Evolutionary conservation across 2,797 vertebrate species (phyloP), one percentile per base, ranked within the genome.

Genomic region (Syndactyla subalaris): DNA sequence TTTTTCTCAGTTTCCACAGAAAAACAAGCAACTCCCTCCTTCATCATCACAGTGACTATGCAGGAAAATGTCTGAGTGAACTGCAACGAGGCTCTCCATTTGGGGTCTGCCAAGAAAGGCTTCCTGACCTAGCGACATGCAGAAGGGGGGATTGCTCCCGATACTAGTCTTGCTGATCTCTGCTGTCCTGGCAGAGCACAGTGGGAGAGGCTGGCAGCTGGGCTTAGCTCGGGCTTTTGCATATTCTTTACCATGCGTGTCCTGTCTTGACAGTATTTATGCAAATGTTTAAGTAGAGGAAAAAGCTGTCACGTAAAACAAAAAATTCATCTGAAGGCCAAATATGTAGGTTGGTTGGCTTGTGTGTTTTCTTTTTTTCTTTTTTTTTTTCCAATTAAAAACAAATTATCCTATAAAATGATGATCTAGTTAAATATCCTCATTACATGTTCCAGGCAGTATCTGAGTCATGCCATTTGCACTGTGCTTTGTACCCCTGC

Each of bases 301-400:
- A 93, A 88, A 96, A 92, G 93, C 88, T 94, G 95, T 95, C 95
- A 93, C 5, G 2, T 92, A 96, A 92, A 96, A 84, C 87, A 91
- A 94, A 92, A 96, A 95, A 94, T 30, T 88, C 72, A 71, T 92
- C 78, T 19, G 22, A 95, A 87, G 93, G 94, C 97, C 94, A 97
- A 95, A 66, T 93, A 94, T 93, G 94, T 95, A 96, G 93, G 94
- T 78, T 96, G 94, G 79, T 88, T 96, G 80, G 91, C 89, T 93
- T 91, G 61, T 91, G 43, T 63, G 32, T 68, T 86, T 92, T 83
- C 24, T 43, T 55, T 78, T n/a, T n/a, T 48, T 23, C 14, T 49
- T 49, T 49, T 24, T 30, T 32, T 83, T 61, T 72, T 3, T 0
- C 7, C 57, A 83, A 90, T 89, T 91, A 84, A 93, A 90, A 95